These are phyloP conservation scores for Drosophila conformis DNA, from an alignment of 2,888 invertebrate genomes.

Conservation along the genomic window DNA sequence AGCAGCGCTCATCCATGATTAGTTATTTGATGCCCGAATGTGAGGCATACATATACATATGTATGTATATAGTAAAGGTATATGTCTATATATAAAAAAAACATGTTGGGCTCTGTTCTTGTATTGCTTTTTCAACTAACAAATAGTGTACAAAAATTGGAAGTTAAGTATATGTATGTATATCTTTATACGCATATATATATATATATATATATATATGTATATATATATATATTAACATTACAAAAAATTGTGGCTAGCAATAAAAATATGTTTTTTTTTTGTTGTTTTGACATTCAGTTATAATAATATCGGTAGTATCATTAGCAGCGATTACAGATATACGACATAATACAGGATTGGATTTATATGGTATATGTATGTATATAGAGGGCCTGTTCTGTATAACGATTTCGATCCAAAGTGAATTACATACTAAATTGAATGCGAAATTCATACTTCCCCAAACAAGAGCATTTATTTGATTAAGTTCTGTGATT, in stretches of 20 bases:
- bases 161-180: slow-evolving; percentile 51
- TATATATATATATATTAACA: slow-evolving; percentile 40
- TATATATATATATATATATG: slow-evolving; percentile 34
- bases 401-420: slow-evolving; percentile 3
- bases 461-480: background rate
- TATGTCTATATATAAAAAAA: slow-evolving; percentile 54
- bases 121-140: slow-evolving; percentile 57
- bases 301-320: slow-evolving; percentile 64
- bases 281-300: slow-evolving; percentile 48
- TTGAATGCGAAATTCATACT: background rate
- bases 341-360: slow-evolving; percentile 27
- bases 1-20: slow-evolving; percentile 35
- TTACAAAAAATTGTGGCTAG: slow-evolving; percentile 75
- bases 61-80: slow-evolving; percentile 28
- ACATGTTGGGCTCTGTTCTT: slow-evolving; percentile 50
- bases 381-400: slow-evolving; percentile 13
- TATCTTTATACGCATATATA: slow-evolving; percentile 23
- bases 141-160: slow-evolving; percentile 78
- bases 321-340: slow-evolving; percentile 53
- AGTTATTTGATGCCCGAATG: slow-evolving; percentile 40
- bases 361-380: slow-evolving; percentile 24
- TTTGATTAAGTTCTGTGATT: background rate
- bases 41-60: slow-evolving; percentile 41
- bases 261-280: slow-evolving; percentile 65
- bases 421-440: background rate